Base-by-base conservation (phyloP, 2,113 vertebrate genomes). In the Triplophysa dalaica region DNA sequence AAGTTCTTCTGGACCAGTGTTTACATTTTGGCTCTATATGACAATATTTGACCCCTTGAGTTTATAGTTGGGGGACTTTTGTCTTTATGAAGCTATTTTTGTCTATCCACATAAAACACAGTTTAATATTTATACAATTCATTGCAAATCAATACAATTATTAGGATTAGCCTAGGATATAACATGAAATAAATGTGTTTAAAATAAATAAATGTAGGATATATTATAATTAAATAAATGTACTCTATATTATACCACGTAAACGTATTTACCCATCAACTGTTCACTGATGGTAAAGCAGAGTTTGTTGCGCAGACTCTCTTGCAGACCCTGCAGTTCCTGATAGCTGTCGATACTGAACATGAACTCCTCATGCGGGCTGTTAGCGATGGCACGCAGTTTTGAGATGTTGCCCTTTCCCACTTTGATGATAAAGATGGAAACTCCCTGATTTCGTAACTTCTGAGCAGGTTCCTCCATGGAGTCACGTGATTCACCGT, bases 381-480 rank as follows among this genome's bases (percentile, higher is more conserved):
- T 89, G 81, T 90, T 95, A 70, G 94, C 92, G 26, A 94, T 93
- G 70, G 86, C 69, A 33, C 83, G 50, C 2, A 95, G 80, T 73
- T 93, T 77, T 0, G 10, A 3, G 3, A 24, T 2, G 76, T 93
- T 86, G 41, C 81, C 87, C 0, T 85, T 22, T 17, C 91, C 93
- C 65, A 94, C 88, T 2, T 91, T 92, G 11, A 94, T 88, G 70
- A 89, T 91, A 8, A 92, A 95, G 52, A 95, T 78, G 0, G 92
- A 84, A 14, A 94, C 90, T 0, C 92, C 93, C 0, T 84, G 70
- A 43, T 85, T 26, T 70, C 91, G 91, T 52, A 96, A 86, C 0
- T 29, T 54, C n/a, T 83, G 87, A 0, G 94, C 93, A 0, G 90
- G 87, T 0, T 8, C 54, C 0, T 63, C 17, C 1, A 94, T 91